Conservation (phyloP, 2,888 invertebrate genomes). For the Phortica magna region DNA sequence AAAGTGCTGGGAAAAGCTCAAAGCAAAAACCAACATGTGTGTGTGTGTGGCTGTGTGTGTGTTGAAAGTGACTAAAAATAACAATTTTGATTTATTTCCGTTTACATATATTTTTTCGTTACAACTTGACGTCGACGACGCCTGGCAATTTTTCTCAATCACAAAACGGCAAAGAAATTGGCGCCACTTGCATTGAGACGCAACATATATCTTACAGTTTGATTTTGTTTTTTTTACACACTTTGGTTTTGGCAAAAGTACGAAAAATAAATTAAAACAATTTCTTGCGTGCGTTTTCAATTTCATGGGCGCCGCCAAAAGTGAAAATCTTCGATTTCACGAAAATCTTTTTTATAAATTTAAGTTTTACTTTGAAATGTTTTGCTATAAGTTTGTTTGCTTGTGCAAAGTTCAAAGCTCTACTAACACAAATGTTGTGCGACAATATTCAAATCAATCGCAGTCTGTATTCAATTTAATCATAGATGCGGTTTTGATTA, state of each 20-base stretch:
- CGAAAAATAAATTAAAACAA: conserved; percentile 15
- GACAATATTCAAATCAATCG: conserved; percentile 7
- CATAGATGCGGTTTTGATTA: conserved; percentile 61
- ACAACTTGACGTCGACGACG: not conserved
- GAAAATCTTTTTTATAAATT: not conserved
- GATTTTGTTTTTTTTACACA: not conserved
- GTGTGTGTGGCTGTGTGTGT: not conserved
- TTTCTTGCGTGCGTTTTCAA: conserved; percentile 22
- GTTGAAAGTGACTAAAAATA: not conserved
- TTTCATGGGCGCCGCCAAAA: conserved; percentile 11
- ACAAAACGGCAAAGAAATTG: not conserved
- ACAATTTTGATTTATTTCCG: conserved; percentile 19
- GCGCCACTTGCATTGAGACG: conserved; percentile 7
- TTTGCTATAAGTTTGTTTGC: not conserved
- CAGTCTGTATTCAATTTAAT: conserved; percentile 43
- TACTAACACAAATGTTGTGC: not conserved
- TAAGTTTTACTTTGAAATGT: not conserved
- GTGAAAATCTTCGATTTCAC: conserved; percentile 23
- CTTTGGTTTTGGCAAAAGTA: not conserved
- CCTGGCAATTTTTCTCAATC: conserved; percentile 5
- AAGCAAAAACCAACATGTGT: not conserved
- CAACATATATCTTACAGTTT: no score
- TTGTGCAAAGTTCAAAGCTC: not conserved
- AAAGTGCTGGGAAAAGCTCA: not conserved
- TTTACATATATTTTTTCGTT: not conserved